phyloP scores from a whole-genome alignment of 2,113 vertebrate species.

The Scartelaos histophorus region DNA sequence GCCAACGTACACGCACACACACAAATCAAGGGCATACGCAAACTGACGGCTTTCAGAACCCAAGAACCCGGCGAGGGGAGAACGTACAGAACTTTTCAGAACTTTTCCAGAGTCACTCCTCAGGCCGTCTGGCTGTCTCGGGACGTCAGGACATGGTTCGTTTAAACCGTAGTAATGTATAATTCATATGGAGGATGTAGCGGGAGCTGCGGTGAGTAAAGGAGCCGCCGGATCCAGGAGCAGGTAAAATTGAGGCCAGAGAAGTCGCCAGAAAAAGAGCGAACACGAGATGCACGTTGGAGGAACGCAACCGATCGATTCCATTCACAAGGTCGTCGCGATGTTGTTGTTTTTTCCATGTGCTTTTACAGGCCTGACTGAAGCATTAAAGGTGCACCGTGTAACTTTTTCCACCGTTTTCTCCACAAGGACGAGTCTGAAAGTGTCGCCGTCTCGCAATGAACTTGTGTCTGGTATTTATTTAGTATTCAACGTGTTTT shows the following conservation, averaged over 20 bases:
- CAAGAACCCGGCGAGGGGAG: constrained; percentile 21
- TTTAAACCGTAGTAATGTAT: constrained; percentile 42
- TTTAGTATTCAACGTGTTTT: too few relatives aligned
- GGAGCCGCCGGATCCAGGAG: constrained; percentile 26
- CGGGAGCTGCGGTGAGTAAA: constrained; percentile 17
- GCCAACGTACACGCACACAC: not conserved
- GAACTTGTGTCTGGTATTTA: too few relatives aligned
- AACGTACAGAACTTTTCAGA: constrained; percentile 33
- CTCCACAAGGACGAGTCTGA: too few relatives aligned
- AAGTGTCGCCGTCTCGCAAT: too few relatives aligned
- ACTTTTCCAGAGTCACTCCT: constrained; percentile 16
- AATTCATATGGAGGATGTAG: constrained; percentile 42
- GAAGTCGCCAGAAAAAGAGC: constrained; percentile 64
- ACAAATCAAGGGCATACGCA: constrained; percentile 34
- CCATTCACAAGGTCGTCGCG: constrained; percentile 42
- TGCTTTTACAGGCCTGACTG: too few relatives aligned
- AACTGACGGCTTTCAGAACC: constrained; percentile 49
- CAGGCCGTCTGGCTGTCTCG: constrained; percentile 24
- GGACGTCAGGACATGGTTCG: constrained; percentile 40
- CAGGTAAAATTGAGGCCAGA: constrained; percentile 69
- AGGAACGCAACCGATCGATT: constrained; percentile 18
- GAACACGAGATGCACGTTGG: not conserved
- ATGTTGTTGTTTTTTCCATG: too few relatives aligned
- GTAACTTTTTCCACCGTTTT: too few relatives aligned
- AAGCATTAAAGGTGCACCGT: too few relatives aligned